Base-by-base conservation (phyloP, 2,888 invertebrate genomes). In the Drosophila mimetica region DNA sequence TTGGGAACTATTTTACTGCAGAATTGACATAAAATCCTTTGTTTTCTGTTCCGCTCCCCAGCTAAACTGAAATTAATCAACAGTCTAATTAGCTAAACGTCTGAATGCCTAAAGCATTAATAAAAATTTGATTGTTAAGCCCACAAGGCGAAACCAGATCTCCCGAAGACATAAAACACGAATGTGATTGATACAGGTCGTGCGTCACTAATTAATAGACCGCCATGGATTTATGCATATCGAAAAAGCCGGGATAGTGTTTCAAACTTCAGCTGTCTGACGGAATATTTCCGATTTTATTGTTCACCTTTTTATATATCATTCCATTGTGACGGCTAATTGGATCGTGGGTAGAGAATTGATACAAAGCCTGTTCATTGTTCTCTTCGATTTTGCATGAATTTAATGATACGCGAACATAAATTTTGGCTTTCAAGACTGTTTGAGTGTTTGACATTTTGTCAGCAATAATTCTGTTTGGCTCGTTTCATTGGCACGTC, bases 401-500 rank as follows among this genome's bases (percentile, higher is more conserved):
- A 53, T 64, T 67, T 53, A 48, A 65, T 71, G 51, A 52, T 70
- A 46, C 9, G 22, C 37, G 51, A 52, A 48, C 41, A 60, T 52
- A 52, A 61, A 61, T 69, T 37, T 50, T 4, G 18, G 16, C 37
- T 57, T 55, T 28, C 41, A 47, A 30, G 22, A 37, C 18, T 28
- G 7, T 47, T 57, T 61, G 61, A 32, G 51, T 46, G 63, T 61
- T 64, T 64, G 63, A 64, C 63, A 64, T 60, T 63, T 60, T 57
- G 48, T 53, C 50, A 13, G 36, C 44, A 50, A 60, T 52, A 63
- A 58, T 71, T 81, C 66, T 54, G 71, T 58, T 66, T 47, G 51
- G 64, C 60, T 79, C 67, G 60, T 75, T 84, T 79, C 71, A 75
- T 84, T 84, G 79, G 61, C 82, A 79, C 77, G 74, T 83, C 74